A percentile compares a stretch with the other conserved stretches of the same genome.
phyloP scores from a whole-genome alignment of 2,113 vertebrate genomes.

The Hylia prasina region DNA sequence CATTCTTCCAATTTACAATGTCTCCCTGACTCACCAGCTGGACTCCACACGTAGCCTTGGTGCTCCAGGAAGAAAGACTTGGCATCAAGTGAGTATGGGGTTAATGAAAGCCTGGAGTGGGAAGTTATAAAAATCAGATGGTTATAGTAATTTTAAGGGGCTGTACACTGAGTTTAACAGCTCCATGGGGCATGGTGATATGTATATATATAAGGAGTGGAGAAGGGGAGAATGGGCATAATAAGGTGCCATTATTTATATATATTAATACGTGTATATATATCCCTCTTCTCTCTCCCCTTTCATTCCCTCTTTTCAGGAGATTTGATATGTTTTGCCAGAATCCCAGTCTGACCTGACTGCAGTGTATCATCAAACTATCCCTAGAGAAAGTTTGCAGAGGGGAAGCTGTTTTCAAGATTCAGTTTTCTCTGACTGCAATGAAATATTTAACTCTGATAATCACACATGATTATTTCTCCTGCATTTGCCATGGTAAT shows the following conservation, averaged over 20 bases:
- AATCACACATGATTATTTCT: background rate
- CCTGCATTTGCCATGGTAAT: background rate
- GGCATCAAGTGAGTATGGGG: constrained; percentile 30
- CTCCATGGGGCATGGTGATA: background rate
- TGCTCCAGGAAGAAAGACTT: constrained; percentile 55
- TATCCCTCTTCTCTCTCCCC: background rate
- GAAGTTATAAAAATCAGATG: constrained; percentile 61
- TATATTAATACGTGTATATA: background rate
- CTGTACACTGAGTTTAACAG: background rate
- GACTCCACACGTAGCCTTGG: constrained; percentile 47
- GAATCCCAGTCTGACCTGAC: background rate
- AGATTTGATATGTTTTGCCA: background rate
- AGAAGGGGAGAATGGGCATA: background rate
- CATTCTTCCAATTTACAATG: background rate
- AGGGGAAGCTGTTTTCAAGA: background rate
- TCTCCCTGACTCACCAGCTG: constrained; percentile 15
- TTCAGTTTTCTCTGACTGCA: background rate
- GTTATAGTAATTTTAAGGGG: constrained; percentile 25
- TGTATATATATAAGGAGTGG: background rate
- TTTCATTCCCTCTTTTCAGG: background rate
- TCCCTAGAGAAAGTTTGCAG: background rate
- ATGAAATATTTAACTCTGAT: background rate
- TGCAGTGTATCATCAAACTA: background rate
- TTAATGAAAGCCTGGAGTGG: constrained; percentile 58
- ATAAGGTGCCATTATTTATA: background rate